phyloP scores from a whole-genome alignment of 2,113 vertebrate genomes.

The Ardeotis arabs region DNA sequence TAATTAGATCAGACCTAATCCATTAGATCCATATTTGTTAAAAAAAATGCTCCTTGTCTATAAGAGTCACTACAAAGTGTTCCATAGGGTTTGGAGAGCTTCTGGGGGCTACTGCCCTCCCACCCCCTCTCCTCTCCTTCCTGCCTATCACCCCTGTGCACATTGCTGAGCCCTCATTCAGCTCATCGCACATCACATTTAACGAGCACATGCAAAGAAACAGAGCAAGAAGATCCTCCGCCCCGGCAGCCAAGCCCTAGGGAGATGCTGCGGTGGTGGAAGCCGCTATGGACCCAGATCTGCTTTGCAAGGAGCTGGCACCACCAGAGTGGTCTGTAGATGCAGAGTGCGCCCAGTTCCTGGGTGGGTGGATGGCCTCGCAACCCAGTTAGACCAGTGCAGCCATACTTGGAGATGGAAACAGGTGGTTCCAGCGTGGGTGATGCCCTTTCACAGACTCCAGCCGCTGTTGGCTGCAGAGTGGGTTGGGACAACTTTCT shows the following conservation, averaged over 20 bases:
- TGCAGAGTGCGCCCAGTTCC: too few species aligned
- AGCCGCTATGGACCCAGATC: not conserved
- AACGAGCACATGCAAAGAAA: not conserved
- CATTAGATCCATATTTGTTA: conserved; percentile 76
- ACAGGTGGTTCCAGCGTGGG: rapidly evolving
- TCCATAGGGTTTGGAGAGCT: not conserved
- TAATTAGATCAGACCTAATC: conserved; percentile 76
- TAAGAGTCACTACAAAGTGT: conserved; percentile 33
- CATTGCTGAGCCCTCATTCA: not conserved
- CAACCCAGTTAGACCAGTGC: not conserved
- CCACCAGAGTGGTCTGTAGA: not conserved
- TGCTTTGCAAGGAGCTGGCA: not conserved
- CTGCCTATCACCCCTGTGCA: not conserved
- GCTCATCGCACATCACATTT: not conserved
- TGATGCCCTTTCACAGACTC: not conserved
- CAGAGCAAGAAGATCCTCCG: not conserved
- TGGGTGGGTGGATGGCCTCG: rapidly evolving
- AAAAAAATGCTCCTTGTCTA: conserved; percentile 62
- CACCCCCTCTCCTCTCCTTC: not conserved
- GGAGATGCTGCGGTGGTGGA: not conserved
- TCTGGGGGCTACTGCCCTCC: not conserved
- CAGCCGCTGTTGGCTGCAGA: not conserved
- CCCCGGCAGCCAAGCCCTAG: not conserved
- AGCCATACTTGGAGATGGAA: rapidly evolving
- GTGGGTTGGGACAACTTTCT: rapidly evolving